Conservation (phyloP, 2,888 invertebrate species). For the Yponomeuta cagnagella region DNA sequence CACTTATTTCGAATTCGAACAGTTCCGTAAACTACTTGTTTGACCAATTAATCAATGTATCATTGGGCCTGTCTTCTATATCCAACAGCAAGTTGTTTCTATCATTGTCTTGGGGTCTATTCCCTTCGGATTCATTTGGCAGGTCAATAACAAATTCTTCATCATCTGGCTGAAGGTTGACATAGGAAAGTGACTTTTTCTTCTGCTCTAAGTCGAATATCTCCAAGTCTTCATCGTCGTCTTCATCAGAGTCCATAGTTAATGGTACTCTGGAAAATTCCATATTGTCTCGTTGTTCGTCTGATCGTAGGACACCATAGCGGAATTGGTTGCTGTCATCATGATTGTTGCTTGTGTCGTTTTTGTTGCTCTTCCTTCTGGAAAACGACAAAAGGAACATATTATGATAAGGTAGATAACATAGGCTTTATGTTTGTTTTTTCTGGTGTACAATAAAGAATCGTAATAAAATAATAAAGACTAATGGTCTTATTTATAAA, state of each 20-base stretch:
- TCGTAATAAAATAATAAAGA: no score
- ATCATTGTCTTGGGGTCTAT: conserved; percentile 32
- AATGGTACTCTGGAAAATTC: conserved; percentile 63
- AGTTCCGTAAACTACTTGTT: conserved; percentile 25
- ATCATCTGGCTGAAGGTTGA: conserved; percentile 58
- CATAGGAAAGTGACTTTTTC: conserved; percentile 62
- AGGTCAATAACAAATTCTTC: conserved; percentile 48
- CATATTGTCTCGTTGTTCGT: conserved; percentile 59
- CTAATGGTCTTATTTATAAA: no score
- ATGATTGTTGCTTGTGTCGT: conserved; percentile 44
- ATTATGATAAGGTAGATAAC: neutral
- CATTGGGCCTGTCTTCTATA: conserved; percentile 56
- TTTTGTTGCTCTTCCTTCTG: conserved; percentile 56
- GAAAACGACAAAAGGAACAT: conserved; percentile 27
- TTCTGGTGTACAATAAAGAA: no score
- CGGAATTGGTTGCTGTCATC: conserved; percentile 64
- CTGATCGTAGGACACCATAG: conserved; percentile 67
- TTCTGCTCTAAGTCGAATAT: conserved; percentile 68
- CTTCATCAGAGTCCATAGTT: conserved; percentile 69
- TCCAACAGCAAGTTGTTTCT: conserved; percentile 58
- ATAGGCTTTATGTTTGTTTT: no score
- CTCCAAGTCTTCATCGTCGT: conserved; percentile 67
- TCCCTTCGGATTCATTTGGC: conserved; percentile 20
- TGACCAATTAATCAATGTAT: conserved; percentile 62
- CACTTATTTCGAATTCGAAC: neutral